These are phyloP conservation scores for Noctua janthina DNA, from an alignment of 2,888 invertebrate species.

Conservation along the genomic window DNA sequence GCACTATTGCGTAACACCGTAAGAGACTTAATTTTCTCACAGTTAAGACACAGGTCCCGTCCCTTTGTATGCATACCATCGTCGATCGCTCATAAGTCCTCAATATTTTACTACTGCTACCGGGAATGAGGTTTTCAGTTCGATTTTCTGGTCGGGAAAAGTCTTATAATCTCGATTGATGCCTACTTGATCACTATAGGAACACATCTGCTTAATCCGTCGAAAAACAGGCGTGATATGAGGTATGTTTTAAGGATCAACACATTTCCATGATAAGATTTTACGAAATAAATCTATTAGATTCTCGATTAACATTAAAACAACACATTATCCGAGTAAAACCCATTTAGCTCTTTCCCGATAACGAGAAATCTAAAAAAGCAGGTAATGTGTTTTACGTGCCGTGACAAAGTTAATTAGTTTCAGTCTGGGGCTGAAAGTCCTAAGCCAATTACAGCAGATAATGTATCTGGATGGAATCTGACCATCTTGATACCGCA, in stretches of 20 bases:
- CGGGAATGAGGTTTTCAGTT: not conserved
- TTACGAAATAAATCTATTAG: not conserved
- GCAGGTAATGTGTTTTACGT: conserved; percentile 43
- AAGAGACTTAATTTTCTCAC: not conserved
- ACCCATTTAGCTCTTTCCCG: not conserved
- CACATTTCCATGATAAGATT: not conserved
- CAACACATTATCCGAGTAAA: conserved; percentile 2
- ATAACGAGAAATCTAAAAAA: conserved; percentile 25
- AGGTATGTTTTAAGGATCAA: not conserved
- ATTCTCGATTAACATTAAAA: not conserved
- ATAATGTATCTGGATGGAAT: conserved; percentile 27
- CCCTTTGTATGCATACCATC: not conserved
- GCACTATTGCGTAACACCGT: not conserved
- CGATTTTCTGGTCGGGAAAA: not conserved
- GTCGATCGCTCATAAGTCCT: not conserved
- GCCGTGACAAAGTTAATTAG: conserved; percentile 47
- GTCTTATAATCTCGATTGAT: not conserved
- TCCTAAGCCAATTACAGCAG: conserved; percentile 46
- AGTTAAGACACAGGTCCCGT: not conserved
- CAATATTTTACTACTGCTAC: not conserved
- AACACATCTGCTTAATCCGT: not conserved
- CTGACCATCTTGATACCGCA: conserved; percentile 40
- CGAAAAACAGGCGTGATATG: not conserved
- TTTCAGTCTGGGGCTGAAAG: conserved; percentile 19
- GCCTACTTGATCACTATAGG: not conserved